Evolutionary conservation across 2,888 invertebrate genomes (phyloP), one percentile per base, ranked within the genome.

Genomic region (Apantesis nais): DNA sequence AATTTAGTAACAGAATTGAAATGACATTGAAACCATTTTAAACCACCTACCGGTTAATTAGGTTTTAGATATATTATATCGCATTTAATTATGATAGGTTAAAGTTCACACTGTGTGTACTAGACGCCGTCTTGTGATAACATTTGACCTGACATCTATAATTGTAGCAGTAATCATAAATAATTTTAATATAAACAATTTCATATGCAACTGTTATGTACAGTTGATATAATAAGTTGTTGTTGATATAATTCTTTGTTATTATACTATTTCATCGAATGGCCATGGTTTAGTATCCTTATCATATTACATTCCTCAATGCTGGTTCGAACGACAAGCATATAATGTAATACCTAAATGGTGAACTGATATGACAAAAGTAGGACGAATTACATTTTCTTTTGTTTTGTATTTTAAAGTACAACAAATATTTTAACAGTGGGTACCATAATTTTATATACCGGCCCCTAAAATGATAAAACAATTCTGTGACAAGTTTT

Each of bases 281-380:
- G 79, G 79, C 77, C 78, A 86, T 85, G 14, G 80, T 79, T 82
- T 87, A 85, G 86, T 85, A 85, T 84, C 84, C 85, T 91, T 92
- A 92, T 91, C 90, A 86, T 78, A 85, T 84, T 85, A 83, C 87
- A 89, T 89, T 88, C 81, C 78, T 80, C 78, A 78, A 81, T 78
- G 71, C 78, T 77, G 82, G 78, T 74, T 72, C 71, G 68, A 76
- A 74, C 71, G 78, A 73, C 77, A 76, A 69, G 72, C 69, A 52
- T 14, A 55, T 25, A 55, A 55, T 25, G 25, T 58, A 58, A 16
- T 58, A 58, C 29, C 58, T 58, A 58, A 58, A 58, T 58, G 19
- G 29, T 58, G 7, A 29, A 58, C 58, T 58, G 58, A 58, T 58
- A 58, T 29, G 16, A 58, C 8, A 29, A 39, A 55, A 25, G 3